phyloP scores from a whole-genome alignment of 2,113 vertebrate genomes.

The Scolopax mira region DNA sequence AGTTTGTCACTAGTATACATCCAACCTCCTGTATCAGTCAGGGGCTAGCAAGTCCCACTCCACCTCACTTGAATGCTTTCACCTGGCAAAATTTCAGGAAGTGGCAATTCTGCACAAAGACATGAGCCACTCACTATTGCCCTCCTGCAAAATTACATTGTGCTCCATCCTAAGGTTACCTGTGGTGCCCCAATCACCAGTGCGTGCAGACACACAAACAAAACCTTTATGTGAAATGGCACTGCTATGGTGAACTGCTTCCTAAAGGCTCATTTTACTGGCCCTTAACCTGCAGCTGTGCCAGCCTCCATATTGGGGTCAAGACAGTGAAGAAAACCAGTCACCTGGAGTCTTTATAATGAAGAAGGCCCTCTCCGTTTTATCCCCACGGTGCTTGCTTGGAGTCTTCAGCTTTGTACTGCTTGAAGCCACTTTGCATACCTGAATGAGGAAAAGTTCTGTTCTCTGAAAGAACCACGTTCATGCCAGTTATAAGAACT shows the following conservation, averaged over 20 bases:
- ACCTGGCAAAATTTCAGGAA: not conserved
- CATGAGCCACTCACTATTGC: fast-evolving
- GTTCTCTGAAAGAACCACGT: not conserved
- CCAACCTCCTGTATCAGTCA: not conserved
- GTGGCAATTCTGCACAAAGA: not conserved
- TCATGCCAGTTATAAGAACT: not conserved
- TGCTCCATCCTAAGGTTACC: not conserved
- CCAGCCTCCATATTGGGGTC: not conserved
- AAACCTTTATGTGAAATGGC: not conserved
- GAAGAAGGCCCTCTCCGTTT: not conserved
- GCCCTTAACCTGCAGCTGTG: not conserved
- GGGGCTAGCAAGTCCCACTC: not conserved
- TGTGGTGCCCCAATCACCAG: too few relatives aligned
- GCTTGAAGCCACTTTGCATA: not conserved
- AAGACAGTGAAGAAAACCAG: not conserved
- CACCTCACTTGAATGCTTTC: not conserved
- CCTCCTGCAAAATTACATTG: not conserved
- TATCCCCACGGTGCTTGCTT: not conserved
- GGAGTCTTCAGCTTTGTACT: not conserved
- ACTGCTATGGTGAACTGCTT: not conserved
- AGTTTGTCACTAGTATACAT: not conserved
- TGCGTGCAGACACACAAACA: fast-evolving
- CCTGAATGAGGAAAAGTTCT: not conserved
- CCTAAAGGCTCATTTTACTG: not conserved
- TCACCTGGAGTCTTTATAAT: not conserved